phyloP scores from a whole-genome alignment of 2,113 vertebrate species.

The Machaerirhynchus nigripectus region DNA sequence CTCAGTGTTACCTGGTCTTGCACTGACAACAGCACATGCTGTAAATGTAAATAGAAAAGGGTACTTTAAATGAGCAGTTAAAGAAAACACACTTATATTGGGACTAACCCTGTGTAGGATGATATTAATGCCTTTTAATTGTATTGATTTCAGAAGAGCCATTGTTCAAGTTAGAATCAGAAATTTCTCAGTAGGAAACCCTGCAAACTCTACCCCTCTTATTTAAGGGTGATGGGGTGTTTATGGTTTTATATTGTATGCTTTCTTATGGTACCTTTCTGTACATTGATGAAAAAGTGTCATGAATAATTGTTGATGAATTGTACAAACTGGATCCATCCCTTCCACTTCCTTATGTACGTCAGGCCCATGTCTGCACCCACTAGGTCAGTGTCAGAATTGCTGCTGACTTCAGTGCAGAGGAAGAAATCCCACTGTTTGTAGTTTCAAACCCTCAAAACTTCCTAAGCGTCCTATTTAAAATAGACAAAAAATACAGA shows the following conservation, averaged over 20 bases:
- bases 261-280: neutral
- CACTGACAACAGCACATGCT: conserved; percentile 10
- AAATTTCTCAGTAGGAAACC: neutral
- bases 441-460: neutral
- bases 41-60: conserved; percentile 10
- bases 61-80: neutral
- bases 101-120: neutral
- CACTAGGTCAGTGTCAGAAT: neutral
- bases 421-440: neutral
- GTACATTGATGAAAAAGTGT: neutral
- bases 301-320: neutral
- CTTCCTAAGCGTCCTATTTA: neutral
- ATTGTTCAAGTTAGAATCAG: neutral
- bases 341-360: neutral
- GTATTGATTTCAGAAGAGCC: neutral
- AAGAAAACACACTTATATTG: neutral
- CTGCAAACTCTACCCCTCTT: neutral
- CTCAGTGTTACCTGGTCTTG: neutral
- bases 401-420: neutral
- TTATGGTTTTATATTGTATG: neutral
- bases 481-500: neutral
- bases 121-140: neutral
- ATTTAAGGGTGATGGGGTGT: neutral
- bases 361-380: neutral
- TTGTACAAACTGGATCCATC: neutral